Percentiles rank a stretch among this genome's conserved stretches.
Conservation (phyloP, 2,797 vertebrate species). For the Dermochelys coriacea region DNA sequence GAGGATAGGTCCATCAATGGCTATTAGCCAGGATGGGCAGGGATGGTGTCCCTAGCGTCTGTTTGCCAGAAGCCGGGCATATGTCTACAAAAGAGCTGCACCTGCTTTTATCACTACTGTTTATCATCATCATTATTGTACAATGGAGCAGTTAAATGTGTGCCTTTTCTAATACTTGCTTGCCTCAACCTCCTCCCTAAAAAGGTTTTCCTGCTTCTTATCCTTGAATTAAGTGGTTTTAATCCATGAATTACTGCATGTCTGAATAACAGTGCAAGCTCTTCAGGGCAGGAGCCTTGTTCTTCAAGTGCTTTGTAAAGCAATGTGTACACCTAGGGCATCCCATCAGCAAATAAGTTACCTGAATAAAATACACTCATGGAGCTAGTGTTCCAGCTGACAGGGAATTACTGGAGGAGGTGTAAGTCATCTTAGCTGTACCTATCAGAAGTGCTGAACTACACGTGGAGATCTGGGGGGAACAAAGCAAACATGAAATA, state of each 20-base stretch:
- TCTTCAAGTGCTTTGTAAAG: not conserved
- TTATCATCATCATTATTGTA: constrained; percentile 9
- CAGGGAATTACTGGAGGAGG: not conserved
- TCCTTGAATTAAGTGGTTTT: not conserved
- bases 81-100: not conserved
- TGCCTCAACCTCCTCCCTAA: not conserved
- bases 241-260: too few species aligned
- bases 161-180: not conserved
- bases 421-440: not conserved
- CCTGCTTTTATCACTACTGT: constrained; percentile 30
- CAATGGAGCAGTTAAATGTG: constrained; percentile 55
- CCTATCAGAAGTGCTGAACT: not conserved
- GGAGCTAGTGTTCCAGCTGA: not conserved
- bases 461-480: constrained; percentile 80
- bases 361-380: not conserved
- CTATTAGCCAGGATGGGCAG: too few species aligned
- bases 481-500: not conserved
- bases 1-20: too few species aligned
- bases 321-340: not conserved
- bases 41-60: too few species aligned
- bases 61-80: too few species aligned
- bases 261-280: not conserved
- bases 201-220: not conserved
- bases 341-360: not conserved
- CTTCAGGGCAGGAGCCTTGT: not conserved